Evolutionary conservation across 2,888 invertebrate genomes (phyloP), one percentile per base, ranked within the genome.

Genomic region (Meta bourneti): DNA sequence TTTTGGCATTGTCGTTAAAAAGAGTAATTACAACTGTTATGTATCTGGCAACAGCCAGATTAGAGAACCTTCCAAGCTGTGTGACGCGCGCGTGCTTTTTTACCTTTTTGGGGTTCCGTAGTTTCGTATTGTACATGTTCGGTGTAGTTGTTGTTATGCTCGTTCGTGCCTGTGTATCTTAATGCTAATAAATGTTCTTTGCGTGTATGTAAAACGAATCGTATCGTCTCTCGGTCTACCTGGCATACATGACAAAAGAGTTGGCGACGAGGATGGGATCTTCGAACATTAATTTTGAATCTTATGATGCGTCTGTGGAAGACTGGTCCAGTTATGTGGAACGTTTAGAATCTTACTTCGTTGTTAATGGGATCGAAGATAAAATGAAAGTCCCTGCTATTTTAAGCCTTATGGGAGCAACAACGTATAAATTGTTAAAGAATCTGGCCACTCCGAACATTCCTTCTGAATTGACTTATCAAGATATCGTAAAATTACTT

Each of bases 361-460:
- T 87, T 87, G 87, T 79, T 78, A 87, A 87, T 79, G 75, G 84
- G 84, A 84, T 84, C 84, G 84, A 84, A 84, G 84, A 84, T 84
- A 84, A 75, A 84, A 84, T 84, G 84, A 84, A 84, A 84, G 84
- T 84, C 84, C 84, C 75, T 84, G 84, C 84, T 84, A 84, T 84
- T 84, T 84, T 84, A 84, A 84, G 84, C 84, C 84, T 84, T 84
- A 84, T 84, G 84, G 84, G 84, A 84, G 84, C 84, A 84, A 84
- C 84, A 84, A 84, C 84, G 84, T 84, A 84, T 75, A 84, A 75
- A 84, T 84, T 84, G 84, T 84, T 84, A 84, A 84, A 84, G 84
- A 84, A 84, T 84, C 75, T 84, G 77, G 84, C 84, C 84, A 84
- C 84, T 84, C 84, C 84, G 69, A 84, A 84, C 84, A 84, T 84